A percentile compares a stretch with the other conserved stretches of the same genome.
These are phyloP conservation scores for Scaptomyza polygonia DNA, from an alignment of 2,888 invertebrate genomes.

Conservation along the genomic window DNA sequence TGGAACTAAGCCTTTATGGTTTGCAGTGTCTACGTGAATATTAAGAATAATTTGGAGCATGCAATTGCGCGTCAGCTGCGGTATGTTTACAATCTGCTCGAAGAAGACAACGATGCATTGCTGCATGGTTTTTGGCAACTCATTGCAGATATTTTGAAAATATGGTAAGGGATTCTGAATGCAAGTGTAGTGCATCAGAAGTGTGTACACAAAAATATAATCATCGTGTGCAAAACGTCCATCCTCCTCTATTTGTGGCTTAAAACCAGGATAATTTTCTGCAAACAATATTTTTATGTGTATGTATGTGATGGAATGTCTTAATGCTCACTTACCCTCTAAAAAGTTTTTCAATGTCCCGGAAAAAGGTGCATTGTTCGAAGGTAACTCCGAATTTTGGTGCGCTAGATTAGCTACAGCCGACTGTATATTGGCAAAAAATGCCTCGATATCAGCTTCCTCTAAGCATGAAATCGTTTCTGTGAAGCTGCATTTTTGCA, in stretches of 20 bases:
- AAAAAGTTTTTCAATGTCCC: constrained; percentile 64
- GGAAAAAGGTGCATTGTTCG: background rate
- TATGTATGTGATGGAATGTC: background rate
- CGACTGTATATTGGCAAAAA: constrained; percentile 66
- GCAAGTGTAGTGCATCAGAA: constrained; percentile 82
- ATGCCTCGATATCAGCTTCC: constrained; percentile 79
- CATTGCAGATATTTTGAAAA: constrained; percentile 81
- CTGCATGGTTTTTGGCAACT: constrained; percentile 73
- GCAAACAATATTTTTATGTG: constrained; percentile 6
- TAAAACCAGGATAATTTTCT: constrained; percentile 80
- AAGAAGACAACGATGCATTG: constrained; percentile 77
- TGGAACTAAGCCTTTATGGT: background rate
- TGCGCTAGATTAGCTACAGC: constrained; percentile 30
- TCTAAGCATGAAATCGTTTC: constrained; percentile 71
- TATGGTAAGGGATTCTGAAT: constrained; percentile 72
- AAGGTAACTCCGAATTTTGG: background rate
- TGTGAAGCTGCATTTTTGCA: constrained; percentile 73
- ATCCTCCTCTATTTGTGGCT: constrained; percentile 64
- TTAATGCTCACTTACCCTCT: constrained; percentile 59
- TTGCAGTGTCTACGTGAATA: constrained; percentile 17
- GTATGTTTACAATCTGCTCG: constrained; percentile 62
- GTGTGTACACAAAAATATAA: constrained; percentile 81
- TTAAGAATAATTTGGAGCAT: constrained; percentile 72
- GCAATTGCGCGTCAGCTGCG: constrained; percentile 61
- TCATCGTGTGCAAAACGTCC: constrained; percentile 71